Evolutionary conservation across 1,140 invertebrate species (phyloP).

Genomic region (Venturia canescens): DNA sequence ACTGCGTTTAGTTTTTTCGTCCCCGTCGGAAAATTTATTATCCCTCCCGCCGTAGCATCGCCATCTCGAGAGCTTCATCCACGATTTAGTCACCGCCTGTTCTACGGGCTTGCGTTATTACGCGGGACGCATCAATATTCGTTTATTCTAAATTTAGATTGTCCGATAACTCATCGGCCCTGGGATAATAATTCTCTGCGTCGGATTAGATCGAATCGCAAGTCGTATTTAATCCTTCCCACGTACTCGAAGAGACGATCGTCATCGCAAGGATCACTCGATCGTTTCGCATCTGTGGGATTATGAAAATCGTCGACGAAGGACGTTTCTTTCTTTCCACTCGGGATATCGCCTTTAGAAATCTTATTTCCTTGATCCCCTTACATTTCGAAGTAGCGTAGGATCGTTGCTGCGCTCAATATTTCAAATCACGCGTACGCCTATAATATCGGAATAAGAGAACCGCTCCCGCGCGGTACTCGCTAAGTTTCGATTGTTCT

Average conservation of each 20-base stretch:
- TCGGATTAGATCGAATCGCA: background rate
- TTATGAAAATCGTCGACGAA: slow-evolving; percentile 2
- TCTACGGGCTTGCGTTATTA: background rate
- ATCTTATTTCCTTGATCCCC: slow-evolving; percentile 24
- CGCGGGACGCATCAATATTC: background rate
- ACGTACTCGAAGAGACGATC: background rate
- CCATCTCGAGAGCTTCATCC: slow-evolving; percentile 8
- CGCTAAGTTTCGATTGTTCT: background rate
- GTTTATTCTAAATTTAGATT: slow-evolving; percentile 21
- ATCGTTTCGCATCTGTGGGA: background rate
- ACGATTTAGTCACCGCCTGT: background rate
- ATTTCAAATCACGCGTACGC: background rate
- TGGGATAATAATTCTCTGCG: background rate
- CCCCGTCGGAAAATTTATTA: slow-evolving; percentile 33
- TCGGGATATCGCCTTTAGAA: background rate
- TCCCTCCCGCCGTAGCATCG: background rate
- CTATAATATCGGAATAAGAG: background rate
- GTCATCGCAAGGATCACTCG: background rate
- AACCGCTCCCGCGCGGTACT: too few relatives aligned
- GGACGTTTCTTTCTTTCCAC: background rate
- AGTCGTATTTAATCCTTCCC: background rate
- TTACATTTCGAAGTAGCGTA: background rate
- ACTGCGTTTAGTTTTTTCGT: slow-evolving; percentile 54
- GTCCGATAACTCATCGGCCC: background rate
- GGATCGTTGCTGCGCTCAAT: background rate